phyloP scores from a whole-genome alignment of 2,888 invertebrate species.

The Caenorhabditis sp. region DNA sequence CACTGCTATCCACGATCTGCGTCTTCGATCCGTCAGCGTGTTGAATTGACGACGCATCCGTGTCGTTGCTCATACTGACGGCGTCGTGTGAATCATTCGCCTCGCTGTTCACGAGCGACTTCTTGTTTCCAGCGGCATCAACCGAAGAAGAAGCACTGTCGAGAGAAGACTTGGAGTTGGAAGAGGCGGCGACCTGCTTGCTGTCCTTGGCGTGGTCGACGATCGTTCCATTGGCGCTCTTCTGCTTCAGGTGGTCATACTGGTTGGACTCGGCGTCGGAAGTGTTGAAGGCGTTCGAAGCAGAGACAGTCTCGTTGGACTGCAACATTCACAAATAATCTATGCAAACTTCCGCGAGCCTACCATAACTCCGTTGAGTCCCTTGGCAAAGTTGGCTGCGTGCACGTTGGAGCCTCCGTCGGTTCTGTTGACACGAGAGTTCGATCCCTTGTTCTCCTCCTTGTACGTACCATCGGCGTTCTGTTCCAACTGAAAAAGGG shows the following conservation, averaged over 20 bases:
- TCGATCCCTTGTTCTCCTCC: slow-evolving; percentile 33
- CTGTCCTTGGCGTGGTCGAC: slow-evolving; percentile 22
- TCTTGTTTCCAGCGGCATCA: slow-evolving; percentile 19
- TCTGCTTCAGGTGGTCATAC: slow-evolving; percentile 19
- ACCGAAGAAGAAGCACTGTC: slow-evolving; percentile 1
- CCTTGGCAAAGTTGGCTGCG: slow-evolving; percentile 11
- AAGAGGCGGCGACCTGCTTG: slow-evolving; percentile 21
- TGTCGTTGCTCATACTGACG: slow-evolving; percentile 21
- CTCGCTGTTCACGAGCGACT: background rate
- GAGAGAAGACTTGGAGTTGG: slow-evolving; percentile 7
- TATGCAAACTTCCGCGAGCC: no score
- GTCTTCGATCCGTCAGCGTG: slow-evolving; percentile 23
- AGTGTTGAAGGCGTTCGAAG: slow-evolving; percentile 22
- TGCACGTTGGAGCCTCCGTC: slow-evolving; percentile 24
- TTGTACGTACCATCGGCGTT: slow-evolving; percentile 34
- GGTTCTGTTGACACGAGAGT: slow-evolving; percentile 34
- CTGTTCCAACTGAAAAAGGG: slow-evolving; percentile 4
- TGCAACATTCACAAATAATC: background rate
- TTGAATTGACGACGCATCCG: background rate
- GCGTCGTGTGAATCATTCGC: slow-evolving; percentile 21
- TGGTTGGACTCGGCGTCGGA: slow-evolving; percentile 43
- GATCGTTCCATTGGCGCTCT: slow-evolving; percentile 22
- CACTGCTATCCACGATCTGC: slow-evolving; percentile 17
- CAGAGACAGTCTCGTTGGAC: slow-evolving; percentile 21
- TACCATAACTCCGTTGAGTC: slow-evolving; percentile 30